Percentiles rank a stretch among this genome's conserved stretches.
Conservation (phyloP, 2,888 invertebrate species). For the Altica lythri region DNA sequence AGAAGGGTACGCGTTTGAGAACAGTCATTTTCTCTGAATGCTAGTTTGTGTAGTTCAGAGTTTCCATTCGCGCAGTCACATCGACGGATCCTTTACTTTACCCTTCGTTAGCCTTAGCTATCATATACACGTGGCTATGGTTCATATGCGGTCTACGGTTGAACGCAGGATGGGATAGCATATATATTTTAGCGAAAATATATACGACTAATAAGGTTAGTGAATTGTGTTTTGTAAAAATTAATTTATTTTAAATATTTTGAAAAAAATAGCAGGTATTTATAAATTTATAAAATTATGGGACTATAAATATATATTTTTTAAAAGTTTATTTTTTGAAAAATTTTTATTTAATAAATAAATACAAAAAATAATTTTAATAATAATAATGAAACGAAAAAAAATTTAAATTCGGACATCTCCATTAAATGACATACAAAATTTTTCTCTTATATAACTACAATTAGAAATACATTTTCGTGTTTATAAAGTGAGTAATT, state of each 20-base stretch:
- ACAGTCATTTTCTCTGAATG: constrained; percentile 14
- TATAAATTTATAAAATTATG: no score
- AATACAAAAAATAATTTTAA: no score
- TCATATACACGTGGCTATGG: constrained; percentile 33
- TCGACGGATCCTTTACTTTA: background rate
- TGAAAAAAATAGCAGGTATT: no score
- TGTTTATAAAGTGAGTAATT: no score
- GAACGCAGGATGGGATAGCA: constrained; percentile 42
- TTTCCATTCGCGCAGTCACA: constrained; percentile 16
- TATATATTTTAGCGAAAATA: constrained; percentile 26
- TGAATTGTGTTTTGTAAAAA: no score
- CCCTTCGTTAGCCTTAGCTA: constrained; percentile 25
- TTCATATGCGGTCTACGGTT: constrained; percentile 25
- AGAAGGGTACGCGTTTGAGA: constrained; percentile 7
- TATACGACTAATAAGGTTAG: constrained; percentile 34
- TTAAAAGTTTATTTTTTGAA: no score
- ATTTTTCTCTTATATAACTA: no score
- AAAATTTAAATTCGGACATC: constrained; percentile 6
- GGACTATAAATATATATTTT: no score
- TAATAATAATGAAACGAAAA: no score
- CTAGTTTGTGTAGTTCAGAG: constrained; percentile 1
- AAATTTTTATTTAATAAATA: no score
- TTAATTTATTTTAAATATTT: constrained; percentile 10
- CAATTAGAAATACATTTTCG: no score
- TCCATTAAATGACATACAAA: no score